Evolutionary conservation across 2,113 vertebrate species (phyloP).

Genomic region (Nicator chloris): DNA sequence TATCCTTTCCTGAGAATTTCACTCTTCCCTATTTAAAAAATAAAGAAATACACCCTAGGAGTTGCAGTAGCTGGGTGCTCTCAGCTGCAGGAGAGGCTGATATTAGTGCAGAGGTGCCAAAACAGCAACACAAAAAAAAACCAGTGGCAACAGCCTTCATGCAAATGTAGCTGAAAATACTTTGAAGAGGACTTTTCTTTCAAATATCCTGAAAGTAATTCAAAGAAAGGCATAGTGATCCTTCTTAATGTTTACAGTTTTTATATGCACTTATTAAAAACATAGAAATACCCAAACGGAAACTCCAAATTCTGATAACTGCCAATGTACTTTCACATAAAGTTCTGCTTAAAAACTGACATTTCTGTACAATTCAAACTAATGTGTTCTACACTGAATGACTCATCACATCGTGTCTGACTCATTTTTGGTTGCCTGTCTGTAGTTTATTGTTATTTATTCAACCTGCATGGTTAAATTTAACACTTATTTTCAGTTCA

Average conservation of each 20-base stretch:
- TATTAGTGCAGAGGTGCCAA: background rate
- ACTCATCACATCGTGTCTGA: background rate
- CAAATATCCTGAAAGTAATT: background rate
- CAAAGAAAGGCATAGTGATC: background rate
- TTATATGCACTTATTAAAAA: background rate
- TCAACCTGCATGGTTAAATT: background rate
- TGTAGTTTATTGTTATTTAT: background rate
- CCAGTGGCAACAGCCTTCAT: fast-evolving
- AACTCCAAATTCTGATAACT: background rate
- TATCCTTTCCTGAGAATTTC: background rate
- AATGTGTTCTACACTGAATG: background rate
- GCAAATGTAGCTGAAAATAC: background rate
- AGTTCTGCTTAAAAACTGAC: background rate
- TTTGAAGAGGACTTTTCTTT: background rate
- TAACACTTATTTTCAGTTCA: background rate
- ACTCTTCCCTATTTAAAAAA: background rate
- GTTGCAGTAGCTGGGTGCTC: background rate
- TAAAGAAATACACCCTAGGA: no score
- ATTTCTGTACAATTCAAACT: background rate
- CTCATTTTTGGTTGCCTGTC: fast-evolving
- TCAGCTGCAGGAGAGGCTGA: background rate
- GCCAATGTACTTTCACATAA: background rate
- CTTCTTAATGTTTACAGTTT: background rate
- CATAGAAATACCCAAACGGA: background rate
- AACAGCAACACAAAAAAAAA: background rate